Conservation (phyloP, 1,140 invertebrate species). For the Sweltsa coloradensis region DNA sequence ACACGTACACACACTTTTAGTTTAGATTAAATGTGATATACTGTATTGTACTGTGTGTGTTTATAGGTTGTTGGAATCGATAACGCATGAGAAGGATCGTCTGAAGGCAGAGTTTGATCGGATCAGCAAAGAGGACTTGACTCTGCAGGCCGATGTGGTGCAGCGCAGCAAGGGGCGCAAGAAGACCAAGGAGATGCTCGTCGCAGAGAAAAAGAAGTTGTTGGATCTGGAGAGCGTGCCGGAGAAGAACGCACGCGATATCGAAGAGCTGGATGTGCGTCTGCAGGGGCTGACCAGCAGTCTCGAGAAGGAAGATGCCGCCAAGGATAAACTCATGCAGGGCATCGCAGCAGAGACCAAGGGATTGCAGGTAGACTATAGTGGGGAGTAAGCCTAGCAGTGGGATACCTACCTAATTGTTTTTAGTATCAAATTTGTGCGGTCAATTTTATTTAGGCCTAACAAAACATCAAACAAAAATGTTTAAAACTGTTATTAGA, state of each 20-base stretch:
- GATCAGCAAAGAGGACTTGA: slow-evolving; percentile 35
- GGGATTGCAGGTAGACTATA: slow-evolving; percentile 21
- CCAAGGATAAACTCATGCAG: slow-evolving; percentile 34
- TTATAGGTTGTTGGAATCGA: neutral
- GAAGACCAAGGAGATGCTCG: slow-evolving; percentile 19
- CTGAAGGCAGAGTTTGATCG: slow-evolving; percentile 38
- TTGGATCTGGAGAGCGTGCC: slow-evolving; percentile 43
- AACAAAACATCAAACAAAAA: too few species aligned
- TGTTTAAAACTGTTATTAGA: too few species aligned
- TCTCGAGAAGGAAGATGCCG: slow-evolving; percentile 37
- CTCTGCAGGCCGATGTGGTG: slow-evolving; percentile 41
- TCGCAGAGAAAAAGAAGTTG: slow-evolving; percentile 20
- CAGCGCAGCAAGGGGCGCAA: slow-evolving; percentile 53
- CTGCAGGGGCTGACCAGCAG: slow-evolving; percentile 33
- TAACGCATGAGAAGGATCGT: slow-evolving; percentile 21
- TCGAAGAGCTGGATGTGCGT: slow-evolving; percentile 52
- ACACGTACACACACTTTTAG: too few species aligned
- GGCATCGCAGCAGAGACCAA: slow-evolving; percentile 31
- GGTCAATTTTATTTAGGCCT: too few species aligned
- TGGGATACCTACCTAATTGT: neutral
- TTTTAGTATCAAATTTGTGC: too few species aligned
- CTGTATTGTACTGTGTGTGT: neutral
- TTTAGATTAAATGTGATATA: neutral
- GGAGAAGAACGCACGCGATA: slow-evolving; percentile 54
- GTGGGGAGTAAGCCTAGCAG: neutral